Evolutionary conservation across 2,888 invertebrate genomes (phyloP).

Genomic region (Chloromyia formosa): DNA sequence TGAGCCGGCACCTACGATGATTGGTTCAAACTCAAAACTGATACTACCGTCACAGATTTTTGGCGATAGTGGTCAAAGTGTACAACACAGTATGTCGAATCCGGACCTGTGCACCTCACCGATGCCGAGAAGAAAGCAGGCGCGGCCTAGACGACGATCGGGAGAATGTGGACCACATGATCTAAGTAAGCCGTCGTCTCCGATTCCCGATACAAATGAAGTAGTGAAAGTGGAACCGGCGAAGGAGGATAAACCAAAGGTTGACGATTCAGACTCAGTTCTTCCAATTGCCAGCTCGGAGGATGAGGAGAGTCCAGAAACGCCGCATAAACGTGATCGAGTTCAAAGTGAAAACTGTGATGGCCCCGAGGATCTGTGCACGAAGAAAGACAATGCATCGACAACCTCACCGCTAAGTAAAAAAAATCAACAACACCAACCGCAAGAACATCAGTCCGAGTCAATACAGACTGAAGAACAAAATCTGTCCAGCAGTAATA

Average conservation of each 20-base stretch:
- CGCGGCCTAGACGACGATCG: constrained; percentile 83
- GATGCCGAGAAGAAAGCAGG: constrained; percentile 86
- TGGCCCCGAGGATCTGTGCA: constrained; percentile 64
- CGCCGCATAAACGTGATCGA: not conserved
- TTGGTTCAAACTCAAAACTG: constrained; percentile 57
- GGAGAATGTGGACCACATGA: constrained; percentile 77
- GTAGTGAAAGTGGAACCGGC: constrained; percentile 67
- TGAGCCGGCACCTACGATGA: constrained; percentile 62
- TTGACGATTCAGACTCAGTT: not conserved
- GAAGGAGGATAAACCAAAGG: constrained; percentile 58
- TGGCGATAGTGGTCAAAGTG: constrained; percentile 62
- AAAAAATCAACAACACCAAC: constrained; percentile 23
- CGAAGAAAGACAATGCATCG: constrained; percentile 56
- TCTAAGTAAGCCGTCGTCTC: constrained; percentile 63
- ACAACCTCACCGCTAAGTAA: constrained; percentile 10
- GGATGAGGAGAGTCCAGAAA: constrained; percentile 12
- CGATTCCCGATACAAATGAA: constrained; percentile 56
- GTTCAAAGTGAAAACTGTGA: constrained; percentile 53
- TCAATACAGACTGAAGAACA: constrained; percentile 55
- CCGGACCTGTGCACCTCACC: constrained; percentile 75
- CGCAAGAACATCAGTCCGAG: constrained; percentile 41
- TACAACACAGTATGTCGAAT: constrained; percentile 56
- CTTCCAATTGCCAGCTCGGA: constrained; percentile 20
- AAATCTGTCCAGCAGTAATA: constrained; percentile 57
- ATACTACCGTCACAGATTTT: constrained; percentile 62